Conservation (phyloP, 2,797 vertebrate species). For the Tinamus major region DNA sequence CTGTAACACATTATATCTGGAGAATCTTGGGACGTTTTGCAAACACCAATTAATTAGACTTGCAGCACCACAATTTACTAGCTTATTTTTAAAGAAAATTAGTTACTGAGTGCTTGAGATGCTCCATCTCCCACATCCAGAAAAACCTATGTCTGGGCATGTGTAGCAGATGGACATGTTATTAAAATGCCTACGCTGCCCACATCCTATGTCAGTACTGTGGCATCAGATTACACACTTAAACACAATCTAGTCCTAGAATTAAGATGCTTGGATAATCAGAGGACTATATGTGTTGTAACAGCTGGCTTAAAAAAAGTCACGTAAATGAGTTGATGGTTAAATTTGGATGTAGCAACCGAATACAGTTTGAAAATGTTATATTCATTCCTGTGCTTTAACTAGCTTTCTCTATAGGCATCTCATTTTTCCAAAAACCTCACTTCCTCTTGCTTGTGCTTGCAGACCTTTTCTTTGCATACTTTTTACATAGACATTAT, state of each 20-base stretch:
- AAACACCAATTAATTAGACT: conserved; percentile 49
- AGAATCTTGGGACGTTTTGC: conserved; percentile 51
- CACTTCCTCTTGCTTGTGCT: background rate
- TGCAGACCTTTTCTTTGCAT: background rate
- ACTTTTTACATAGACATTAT: background rate
- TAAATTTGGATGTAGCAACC: background rate
- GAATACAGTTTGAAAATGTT: background rate
- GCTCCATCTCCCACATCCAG: background rate
- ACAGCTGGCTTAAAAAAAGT: background rate
- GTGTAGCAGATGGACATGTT: background rate
- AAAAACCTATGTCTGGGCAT: background rate
- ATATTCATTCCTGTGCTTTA: background rate
- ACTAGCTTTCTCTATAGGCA: background rate
- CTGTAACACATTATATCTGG: background rate
- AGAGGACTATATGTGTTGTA: background rate
- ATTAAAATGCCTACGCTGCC: background rate
- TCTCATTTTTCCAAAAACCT: background rate
- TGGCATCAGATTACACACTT: background rate
- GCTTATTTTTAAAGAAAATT: background rate
- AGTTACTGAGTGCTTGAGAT: background rate
- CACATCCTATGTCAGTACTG: background rate
- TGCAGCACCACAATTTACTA: conserved; percentile 10
- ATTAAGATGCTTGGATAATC: background rate
- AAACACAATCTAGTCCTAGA: background rate
- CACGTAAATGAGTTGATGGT: background rate